Evolutionary conservation across 2,113 vertebrate species (phyloP).

Genomic region (Hyaena hyaena): DNA sequence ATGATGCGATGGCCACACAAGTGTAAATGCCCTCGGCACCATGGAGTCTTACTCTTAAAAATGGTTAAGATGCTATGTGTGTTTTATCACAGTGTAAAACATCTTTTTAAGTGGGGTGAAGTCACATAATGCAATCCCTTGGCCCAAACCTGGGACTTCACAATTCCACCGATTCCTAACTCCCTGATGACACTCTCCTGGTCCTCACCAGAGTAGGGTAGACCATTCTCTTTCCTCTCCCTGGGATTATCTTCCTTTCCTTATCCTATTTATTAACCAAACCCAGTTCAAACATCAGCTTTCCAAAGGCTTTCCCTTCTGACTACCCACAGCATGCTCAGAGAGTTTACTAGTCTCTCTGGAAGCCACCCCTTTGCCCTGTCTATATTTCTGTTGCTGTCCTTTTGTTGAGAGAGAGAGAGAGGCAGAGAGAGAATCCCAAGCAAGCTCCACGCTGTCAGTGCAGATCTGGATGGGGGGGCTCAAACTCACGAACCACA

Average conservation of each 20-base stretch:
- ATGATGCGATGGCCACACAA: background rate
- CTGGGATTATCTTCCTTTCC: too few relatives aligned
- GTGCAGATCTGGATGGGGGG: too few relatives aligned
- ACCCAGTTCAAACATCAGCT: too few relatives aligned
- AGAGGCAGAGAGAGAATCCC: too few relatives aligned
- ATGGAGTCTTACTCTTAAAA: background rate
- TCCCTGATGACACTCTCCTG: background rate
- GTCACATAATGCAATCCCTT: background rate
- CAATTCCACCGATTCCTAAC: background rate
- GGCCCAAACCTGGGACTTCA: background rate
- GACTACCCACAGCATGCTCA: background rate
- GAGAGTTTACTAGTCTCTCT: fast-evolving
- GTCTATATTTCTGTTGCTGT: background rate
- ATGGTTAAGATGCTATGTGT: too few relatives aligned
- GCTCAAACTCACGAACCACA: too few relatives aligned
- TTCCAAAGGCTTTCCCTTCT: fast-evolving
- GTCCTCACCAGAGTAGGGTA: background rate
- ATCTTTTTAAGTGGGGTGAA: background rate
- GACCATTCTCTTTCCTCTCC: background rate
- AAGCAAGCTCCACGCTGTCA: too few relatives aligned
- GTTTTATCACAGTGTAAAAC: background rate
- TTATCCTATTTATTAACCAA: background rate
- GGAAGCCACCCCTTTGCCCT: fast-evolving
- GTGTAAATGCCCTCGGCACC: too few relatives aligned
- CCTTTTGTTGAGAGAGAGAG: too few relatives aligned